Evolutionary conservation across 92 coral and sea anemone species (phyloP), one percentile per base, ranked within the genome.

Genomic region (Heteractis magnifica): DNA sequence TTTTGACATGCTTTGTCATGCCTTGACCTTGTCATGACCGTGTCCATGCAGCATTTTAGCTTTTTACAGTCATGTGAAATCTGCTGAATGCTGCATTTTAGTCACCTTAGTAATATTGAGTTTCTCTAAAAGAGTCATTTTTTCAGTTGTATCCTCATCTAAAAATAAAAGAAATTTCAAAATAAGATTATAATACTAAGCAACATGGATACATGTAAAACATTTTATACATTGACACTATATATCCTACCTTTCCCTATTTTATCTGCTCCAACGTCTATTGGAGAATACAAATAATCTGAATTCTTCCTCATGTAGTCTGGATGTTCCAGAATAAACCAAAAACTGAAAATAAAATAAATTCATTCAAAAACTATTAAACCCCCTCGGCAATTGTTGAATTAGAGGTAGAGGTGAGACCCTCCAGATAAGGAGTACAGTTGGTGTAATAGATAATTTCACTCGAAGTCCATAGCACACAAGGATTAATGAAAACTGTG

Each of bases 241-340:
- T 53, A 11, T 68, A 23, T 68, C 73, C 10, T 68, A 68, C 73
- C 73, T 26, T 26, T 48, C 26, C 5, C 26, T 65, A 23, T 20
- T 15, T 64, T 64, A 5, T 19, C 13, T 68, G 73, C 0, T 34
- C 44, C 44, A 10, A 16, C 1, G 0, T 68, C 12, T n/a, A 21
- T 26, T 44, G 84, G 84, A 70, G 65, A 50, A 49, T 81, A 81
- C 51, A 81, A 44, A 58, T 26, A 85, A 56, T 16, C 18, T 21
- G 52, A 79, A 56, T 16, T 49, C 10, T 52, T 41, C 52, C 26
- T 48, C 48, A 87, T 26, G 75, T 71, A 52, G 14, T 50, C 51
- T 14, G 94, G 94, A 19, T 77, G 83, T 53, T 85, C 88, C 76
- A 91, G 86, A 68, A 91, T 82, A 50, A 72, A 73, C 94, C 94